Conservation (phyloP, 2,113 vertebrate genomes). For the Apteryx mantelli region DNA sequence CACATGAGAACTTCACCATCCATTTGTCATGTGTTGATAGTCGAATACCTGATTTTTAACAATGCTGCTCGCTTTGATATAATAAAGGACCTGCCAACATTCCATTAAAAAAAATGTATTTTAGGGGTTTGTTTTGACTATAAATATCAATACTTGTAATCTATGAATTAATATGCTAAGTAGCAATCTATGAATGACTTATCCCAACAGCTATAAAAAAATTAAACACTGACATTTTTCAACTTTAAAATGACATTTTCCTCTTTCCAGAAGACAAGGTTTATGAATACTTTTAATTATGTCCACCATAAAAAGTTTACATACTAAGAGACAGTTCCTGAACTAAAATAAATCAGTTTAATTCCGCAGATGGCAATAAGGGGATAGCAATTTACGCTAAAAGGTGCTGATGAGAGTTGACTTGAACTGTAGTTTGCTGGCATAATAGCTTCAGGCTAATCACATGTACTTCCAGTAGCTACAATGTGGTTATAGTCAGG, state of each 20-base stretch:
- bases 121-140: conserved; percentile 1
- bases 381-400: not conserved
- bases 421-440: not conserved
- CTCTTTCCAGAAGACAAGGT: not conserved
- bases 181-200: not conserved
- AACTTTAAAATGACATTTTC: not conserved
- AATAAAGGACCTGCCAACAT: conserved; percentile 51
- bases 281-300: not conserved
- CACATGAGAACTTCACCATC: not conserved
- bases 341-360: not conserved
- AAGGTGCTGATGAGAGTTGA: not conserved
- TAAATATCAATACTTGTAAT: conserved; percentile 8
- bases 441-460: not conserved
- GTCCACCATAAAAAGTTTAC: not conserved
- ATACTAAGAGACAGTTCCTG: not conserved
- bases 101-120: not conserved
- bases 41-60: conserved; percentile 46
- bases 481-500: not conserved
- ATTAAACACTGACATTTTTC: not conserved
- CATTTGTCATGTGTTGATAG: conserved; percentile 26
- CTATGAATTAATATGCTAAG: not conserved
- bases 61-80: not conserved
- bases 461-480: not conserved
- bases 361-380: not conserved
- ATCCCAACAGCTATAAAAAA: not conserved